Conservation (phyloP, 1,140 invertebrate species). For the Nephila pilipes region DNA sequence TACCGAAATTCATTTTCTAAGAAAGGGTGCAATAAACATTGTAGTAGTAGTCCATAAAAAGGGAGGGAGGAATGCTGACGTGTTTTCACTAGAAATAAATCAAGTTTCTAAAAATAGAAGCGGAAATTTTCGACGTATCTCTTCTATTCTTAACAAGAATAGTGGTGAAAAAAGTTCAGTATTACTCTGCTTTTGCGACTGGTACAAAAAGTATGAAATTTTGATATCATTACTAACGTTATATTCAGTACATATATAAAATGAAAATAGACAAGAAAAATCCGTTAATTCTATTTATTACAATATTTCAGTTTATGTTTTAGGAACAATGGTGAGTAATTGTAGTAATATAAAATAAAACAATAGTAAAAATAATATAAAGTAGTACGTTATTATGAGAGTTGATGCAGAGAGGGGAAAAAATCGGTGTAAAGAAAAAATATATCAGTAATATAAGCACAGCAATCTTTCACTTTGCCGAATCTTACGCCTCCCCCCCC, state of each 20-base stretch:
- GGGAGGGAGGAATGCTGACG: neutral
- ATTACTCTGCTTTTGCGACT: neutral
- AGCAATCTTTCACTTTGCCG: no score
- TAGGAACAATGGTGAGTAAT: no score
- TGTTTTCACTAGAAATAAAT: conserved; percentile 39
- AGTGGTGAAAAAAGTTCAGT: neutral
- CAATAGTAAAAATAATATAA: no score
- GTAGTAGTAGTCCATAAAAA: conserved; percentile 31
- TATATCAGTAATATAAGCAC: no score
- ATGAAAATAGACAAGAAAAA: no score
- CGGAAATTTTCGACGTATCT: conserved; percentile 39
- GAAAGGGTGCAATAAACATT: conserved; percentile 29
- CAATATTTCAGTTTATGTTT: no score
- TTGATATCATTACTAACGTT: neutral
- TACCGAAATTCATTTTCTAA: conserved; percentile 1
- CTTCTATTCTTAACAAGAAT: conserved; percentile 40
- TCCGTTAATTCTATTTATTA: no score
- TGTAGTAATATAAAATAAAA: no score
- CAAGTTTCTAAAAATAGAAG: conserved; percentile 41
- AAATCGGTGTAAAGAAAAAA: no score
- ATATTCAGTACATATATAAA: neutral
- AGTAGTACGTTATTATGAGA: no score
- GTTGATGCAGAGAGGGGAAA: no score
- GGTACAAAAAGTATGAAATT: neutral
- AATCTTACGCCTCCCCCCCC: no score